Base-by-base conservation (phyloP, 2,797 vertebrate species). In the Psittacula derbiana region DNA sequence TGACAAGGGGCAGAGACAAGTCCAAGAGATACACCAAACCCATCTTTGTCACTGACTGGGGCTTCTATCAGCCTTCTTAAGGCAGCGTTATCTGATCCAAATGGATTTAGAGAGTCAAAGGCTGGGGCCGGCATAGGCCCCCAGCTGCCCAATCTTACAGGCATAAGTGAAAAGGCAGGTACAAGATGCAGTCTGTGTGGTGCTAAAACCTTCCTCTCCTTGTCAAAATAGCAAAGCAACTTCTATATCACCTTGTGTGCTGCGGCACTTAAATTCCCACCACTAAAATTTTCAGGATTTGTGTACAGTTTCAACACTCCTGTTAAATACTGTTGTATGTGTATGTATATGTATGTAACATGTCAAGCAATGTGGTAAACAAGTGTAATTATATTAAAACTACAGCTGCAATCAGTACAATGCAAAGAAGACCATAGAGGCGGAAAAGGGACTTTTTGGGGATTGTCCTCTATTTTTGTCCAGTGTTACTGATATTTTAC, bases 341-440 rank as follows among this genome's bases (percentile, higher is more conserved):
- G n/a, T 60, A 4, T 65, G 24, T 60, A 3, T 80, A 19, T 25
- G 10, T 36, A 24, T 18, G n/a, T 50, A 36, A 25, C 52, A 12
- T 23, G 16, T 44, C 52, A 70, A 90, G n/a, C 60, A 50, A 73
- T 0, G 0, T 2, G 3, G 21, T 40, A 66, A 76, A 46, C 19
- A 69, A 65, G 16, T 46, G 4, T 44, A 65, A 50, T 33, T 65
- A 15, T 19, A 31, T 80, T 79, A 62, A 65, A 90, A 75, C 40
- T 62, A 69, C 30, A 80, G 30, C 36, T 91, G 40, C 20, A 55
- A 27, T 80, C 19, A 57, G 7, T 58, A 25, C 23, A 61, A 17
- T 43, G 53, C 40, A 87, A 33, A 50, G 61, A 80, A 36, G 66
- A 53, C 21, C 12, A 44, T 0, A 44, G 24, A 46, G 33, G 41